phyloP scores from a whole-genome alignment of 2,888 invertebrate genomes.

The Trichogramma dendrolimi region DNA sequence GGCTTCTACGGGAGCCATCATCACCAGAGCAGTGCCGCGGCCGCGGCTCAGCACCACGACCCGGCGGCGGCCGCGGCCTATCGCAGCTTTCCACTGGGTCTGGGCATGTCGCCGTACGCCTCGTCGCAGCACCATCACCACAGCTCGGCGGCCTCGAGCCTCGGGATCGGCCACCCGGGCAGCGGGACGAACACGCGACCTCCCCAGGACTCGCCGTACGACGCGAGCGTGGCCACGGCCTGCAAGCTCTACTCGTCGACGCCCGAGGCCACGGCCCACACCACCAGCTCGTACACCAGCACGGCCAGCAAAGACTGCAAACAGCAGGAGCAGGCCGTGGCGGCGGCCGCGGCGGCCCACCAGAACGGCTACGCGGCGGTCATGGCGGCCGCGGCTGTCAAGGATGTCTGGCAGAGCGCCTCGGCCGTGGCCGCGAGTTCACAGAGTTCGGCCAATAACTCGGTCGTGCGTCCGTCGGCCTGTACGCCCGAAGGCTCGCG shows the following conservation, averaged over 20 bases:
- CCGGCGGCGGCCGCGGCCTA: constrained; percentile 69
- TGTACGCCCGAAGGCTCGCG: constrained; percentile 82
- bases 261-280: constrained; percentile 59
- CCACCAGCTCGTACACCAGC: constrained; percentile 57
- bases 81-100: constrained; percentile 79
- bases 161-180: constrained; percentile 59
- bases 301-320: constrained; percentile 70
- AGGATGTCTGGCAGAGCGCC: constrained; percentile 68
- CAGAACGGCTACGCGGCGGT: constrained; percentile 66
- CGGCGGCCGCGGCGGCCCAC: constrained; percentile 51
- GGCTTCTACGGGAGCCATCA: constrained; percentile 86
- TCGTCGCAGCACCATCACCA: constrained; percentile 68
- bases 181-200: constrained; percentile 71
- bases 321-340: constrained; percentile 57
- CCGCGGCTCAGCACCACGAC: constrained; percentile 71
- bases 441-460: constrained; percentile 56
- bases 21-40: constrained; percentile 71
- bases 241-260: constrained; percentile 77
- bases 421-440: constrained; percentile 52
- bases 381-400: constrained; percentile 64
- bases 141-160: constrained; percentile 48
- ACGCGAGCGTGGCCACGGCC: constrained; percentile 82
- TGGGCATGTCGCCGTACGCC: constrained; percentile 82
- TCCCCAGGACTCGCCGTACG: constrained; percentile 88
- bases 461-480: constrained; percentile 74